Evolutionary conservation across 2,113 vertebrate species (phyloP), one percentile per base, ranked within the genome.

Genomic region (Oceanodroma tethys): DNA sequence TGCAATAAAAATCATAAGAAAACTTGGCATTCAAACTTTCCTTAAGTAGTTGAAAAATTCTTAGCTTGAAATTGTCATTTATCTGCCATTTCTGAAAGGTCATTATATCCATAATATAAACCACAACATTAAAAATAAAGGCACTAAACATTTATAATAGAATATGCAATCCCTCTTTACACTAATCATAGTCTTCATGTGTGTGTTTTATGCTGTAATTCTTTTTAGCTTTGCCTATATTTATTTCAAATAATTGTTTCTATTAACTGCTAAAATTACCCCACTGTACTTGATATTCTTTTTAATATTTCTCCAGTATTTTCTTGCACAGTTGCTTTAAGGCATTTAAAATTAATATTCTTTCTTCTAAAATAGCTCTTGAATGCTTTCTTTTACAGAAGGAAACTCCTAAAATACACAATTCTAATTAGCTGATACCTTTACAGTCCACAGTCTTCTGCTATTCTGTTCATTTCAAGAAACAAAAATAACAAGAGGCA

Each of bases 1-100:
- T 86, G 65, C 45, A 86, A 93, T 94, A 91, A 96, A 97, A 90
- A 91, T 96, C 38, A 55, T 91, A 91, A 86, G 74, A 96, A 96
- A 97, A 93, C 78, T 90, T 97, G 93, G 76, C 94, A 81, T 97
- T 96, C 91, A 86, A 67, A 84, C 93, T 97, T 97, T 91, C 66
- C 78, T 83, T 96, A 97, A 96, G 90, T 97, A 96, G 79, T 63
- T 90, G 86, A 95, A 96, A 96, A 83, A 85, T 66, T 79, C 89
- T 86, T 97, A 88, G 50, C 90, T 93, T 90, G 60, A 97, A 96
- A 94, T 90, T 72, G 52, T 92, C 81, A 95, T 96, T 96, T 94
- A 84, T 93, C 93, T 97, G 75, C 90, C 92, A 94, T 95, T 95
- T 95, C 88, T 96, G 92, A 97, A 95, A 94, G 86, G 81, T 56